A percentile compares a stretch with the other conserved stretches of the same genome.
Evolutionary conservation across 2,888 invertebrate genomes (phyloP).

Genomic region (Hybos culiciformis): DNA sequence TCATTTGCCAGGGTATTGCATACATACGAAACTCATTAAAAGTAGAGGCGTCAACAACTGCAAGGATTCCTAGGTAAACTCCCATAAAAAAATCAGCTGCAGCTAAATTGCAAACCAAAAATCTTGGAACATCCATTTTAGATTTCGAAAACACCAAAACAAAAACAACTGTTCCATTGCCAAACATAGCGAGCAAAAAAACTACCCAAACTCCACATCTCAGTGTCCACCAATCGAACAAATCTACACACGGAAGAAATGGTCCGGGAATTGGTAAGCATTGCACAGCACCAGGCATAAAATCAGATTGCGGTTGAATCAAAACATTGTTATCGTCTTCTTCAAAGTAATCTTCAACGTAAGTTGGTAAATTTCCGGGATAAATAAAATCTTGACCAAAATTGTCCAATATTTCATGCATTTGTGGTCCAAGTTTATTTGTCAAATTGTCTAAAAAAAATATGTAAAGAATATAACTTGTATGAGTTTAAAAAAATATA

Average conservation of each 20-base stretch:
- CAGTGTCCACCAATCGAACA: constrained; percentile 96
- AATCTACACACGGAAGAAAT: constrained; percentile 87
- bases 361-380: constrained; percentile 53
- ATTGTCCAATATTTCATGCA: constrained; percentile 55
- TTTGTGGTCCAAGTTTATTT: constrained; percentile 54
- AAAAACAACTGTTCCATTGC: constrained; percentile 91
- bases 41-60: constrained; percentile 91
- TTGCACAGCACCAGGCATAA: constrained; percentile 37
- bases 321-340: constrained; percentile 36
- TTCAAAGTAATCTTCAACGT: constrained; percentile 59
- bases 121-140: constrained; percentile 92
- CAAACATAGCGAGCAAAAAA: constrained; percentile 85
- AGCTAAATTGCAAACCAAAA: constrained; percentile 91
- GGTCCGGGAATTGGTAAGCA: constrained; percentile 83
- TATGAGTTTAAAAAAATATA: no score
- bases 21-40: constrained; percentile 91
- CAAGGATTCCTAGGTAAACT: constrained; percentile 81
- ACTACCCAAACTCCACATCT: constrained; percentile 96
- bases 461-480: constrained; percentile 3
- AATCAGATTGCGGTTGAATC: constrained; percentile 21
- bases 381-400: constrained; percentile 56
- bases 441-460: constrained; percentile 50
- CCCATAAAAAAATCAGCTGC: constrained; percentile 98
- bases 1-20: constrained; percentile 96
- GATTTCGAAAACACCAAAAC: constrained; percentile 81